Conservation (phyloP, 2,797 vertebrate species). For the Hemitrygon akajei region DNA sequence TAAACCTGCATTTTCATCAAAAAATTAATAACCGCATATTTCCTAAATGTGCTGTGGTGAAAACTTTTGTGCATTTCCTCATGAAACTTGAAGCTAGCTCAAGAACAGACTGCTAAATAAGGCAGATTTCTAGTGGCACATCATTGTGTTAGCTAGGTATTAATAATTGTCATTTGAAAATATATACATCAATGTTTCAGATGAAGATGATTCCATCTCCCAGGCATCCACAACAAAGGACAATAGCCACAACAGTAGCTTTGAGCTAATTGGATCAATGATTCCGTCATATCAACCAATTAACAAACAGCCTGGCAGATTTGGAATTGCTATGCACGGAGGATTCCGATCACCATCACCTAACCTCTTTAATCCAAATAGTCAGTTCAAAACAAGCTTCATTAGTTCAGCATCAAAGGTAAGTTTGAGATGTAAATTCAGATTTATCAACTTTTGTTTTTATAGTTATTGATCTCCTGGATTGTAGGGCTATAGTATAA, state of each 20-base stretch:
- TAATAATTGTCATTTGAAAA: not conserved
- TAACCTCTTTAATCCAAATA: slow-evolving; percentile 60
- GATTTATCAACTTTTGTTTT: not conserved
- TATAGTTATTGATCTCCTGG: not conserved
- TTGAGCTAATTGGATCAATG: slow-evolving; percentile 86
- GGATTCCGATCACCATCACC: slow-evolving; percentile 85
- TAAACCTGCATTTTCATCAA: not conserved
- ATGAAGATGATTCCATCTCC: slow-evolving; percentile 80
- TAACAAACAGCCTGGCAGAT: slow-evolving; percentile 62
- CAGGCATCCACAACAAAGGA: slow-evolving; percentile 70
- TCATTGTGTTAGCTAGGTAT: not conserved
- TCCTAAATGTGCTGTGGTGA: not conserved
- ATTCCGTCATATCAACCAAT: slow-evolving; percentile 91
- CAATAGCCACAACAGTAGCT: slow-evolving; percentile 93
- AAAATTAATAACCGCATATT: not conserved
- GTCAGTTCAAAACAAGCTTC: slow-evolving; percentile 67
- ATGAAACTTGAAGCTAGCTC: not conserved
- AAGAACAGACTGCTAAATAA: not conserved
- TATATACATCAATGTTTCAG: slow-evolving; percentile 50
- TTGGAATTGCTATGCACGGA: slow-evolving; percentile 49
- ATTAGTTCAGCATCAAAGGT: slow-evolving; percentile 91
- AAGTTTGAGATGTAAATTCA: slow-evolving; percentile 39
- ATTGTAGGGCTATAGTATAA: not conserved
- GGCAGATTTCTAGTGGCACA: not conserved
- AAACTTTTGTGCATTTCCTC: not conserved